Percentiles rank a stretch among this genome's conserved stretches.
These are phyloP conservation scores for Gnatocerus cornutus DNA, from an alignment of 2,888 invertebrate genomes.

Conservation along the genomic window DNA sequence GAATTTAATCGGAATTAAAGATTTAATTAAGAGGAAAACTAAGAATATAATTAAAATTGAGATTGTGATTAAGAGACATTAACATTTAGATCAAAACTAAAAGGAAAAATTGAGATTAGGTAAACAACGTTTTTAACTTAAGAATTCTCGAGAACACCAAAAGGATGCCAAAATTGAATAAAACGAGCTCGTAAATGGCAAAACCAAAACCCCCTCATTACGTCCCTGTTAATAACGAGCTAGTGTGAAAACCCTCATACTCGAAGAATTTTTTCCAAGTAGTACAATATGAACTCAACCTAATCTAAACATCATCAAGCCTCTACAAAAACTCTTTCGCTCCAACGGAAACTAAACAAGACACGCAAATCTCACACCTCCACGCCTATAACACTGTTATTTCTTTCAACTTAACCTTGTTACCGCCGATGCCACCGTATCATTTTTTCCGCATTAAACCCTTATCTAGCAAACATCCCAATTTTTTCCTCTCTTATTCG, in stretches of 20 bases:
- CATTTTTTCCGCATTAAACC: constrained; percentile 58
- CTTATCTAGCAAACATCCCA: constrained; percentile 40
- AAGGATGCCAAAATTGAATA: too few species aligned
- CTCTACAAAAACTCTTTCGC: constrained; percentile 17
- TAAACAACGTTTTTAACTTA: too few species aligned
- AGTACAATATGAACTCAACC: constrained; percentile 1
- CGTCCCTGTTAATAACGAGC: not conserved
- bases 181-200: too few species aligned
- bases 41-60: too few species aligned
- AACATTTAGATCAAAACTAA: too few species aligned
- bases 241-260: not conserved
- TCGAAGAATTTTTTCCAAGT: not conserved
- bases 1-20: too few species aligned
- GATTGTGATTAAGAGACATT: too few species aligned
- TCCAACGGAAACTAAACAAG: constrained; percentile 40
- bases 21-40: too few species aligned
- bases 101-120: too few species aligned
- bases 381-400: constrained; percentile 62
- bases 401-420: constrained; percentile 65
- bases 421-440: constrained; percentile 52
- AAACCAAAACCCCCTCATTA: too few species aligned
- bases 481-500: constrained; percentile 29
- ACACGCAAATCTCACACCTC: constrained; percentile 62
- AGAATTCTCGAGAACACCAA: too few species aligned
- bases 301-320: constrained; percentile 33